phyloP scores from a whole-genome alignment of 1,140 invertebrate species.

The Megalopta genalis region DNA sequence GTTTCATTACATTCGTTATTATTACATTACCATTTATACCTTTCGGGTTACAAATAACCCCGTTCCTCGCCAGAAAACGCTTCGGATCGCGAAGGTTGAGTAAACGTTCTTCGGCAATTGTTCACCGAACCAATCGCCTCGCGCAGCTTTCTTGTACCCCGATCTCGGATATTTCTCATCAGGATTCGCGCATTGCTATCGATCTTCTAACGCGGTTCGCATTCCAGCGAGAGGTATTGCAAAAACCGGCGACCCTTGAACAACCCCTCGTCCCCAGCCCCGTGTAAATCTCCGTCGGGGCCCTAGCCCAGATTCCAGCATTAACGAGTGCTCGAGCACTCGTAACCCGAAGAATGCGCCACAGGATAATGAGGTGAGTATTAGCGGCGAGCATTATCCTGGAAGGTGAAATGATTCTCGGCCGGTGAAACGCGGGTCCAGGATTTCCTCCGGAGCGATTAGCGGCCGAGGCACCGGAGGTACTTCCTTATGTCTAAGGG shows the following conservation, averaged over 20 bases:
- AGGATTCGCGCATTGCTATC: no score
- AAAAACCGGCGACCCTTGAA: background rate
- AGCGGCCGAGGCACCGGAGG: constrained; percentile 38
- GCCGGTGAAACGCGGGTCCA: constrained; percentile 24
- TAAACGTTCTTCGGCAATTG: no score
- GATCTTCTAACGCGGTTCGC: background rate
- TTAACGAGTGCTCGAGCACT: background rate
- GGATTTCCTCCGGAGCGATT: constrained; percentile 68
- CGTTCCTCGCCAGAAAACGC: no score
- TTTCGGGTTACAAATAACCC: no score
- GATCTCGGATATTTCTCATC: no score
- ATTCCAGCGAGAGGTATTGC: background rate
- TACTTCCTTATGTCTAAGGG: constrained; percentile 18
- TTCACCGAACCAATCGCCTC: no score
- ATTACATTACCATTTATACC: no score
- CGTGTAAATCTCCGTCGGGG: background rate
- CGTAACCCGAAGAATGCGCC: background rate
- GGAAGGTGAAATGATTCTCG: background rate
- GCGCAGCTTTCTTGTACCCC: no score
- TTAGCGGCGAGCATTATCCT: constrained; percentile 34
- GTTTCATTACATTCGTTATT: no score
- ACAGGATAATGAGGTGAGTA: constrained; percentile 50
- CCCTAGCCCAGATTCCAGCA: background rate
- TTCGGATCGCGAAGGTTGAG: no score
- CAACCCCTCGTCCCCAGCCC: background rate